phyloP scores from a whole-genome alignment of 1,140 invertebrate genomes.

The Trigoniulus corallinus region DNA sequence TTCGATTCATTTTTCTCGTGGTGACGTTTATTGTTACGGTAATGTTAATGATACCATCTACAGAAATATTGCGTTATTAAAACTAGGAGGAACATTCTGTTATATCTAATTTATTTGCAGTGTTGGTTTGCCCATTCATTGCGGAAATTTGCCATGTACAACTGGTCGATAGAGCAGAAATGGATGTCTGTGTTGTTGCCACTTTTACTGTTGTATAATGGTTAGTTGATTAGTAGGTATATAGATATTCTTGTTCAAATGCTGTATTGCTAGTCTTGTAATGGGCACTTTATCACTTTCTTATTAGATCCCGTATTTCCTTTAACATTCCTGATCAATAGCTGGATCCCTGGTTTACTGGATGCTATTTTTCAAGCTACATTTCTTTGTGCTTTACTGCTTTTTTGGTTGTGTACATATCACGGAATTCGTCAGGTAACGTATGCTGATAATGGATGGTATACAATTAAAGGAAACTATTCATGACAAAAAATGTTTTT shows the following conservation, averaged over 20 bases:
- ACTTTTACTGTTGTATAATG: constrained; percentile 78
- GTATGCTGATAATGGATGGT: background rate
- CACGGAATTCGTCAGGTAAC: constrained; percentile 79
- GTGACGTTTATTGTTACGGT: constrained; percentile 74
- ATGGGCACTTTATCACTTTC: no score
- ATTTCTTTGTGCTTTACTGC: constrained; percentile 66
- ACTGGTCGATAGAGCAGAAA: constrained; percentile 97
- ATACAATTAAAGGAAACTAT: background rate
- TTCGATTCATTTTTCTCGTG: constrained; percentile 78
- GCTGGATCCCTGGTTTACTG: constrained; percentile 75
- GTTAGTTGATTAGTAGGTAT: constrained; percentile 1
- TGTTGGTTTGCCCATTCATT: constrained; percentile 81
- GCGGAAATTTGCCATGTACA: constrained; percentile 66
- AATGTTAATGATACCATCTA: constrained; percentile 37
- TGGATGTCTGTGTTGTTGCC: constrained; percentile 83
- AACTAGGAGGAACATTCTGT: constrained; percentile 1
- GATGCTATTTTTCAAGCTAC: constrained; percentile 79
- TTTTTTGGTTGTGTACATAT: constrained; percentile 91
- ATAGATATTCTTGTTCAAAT: constrained; percentile 5
- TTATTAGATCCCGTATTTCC: constrained; percentile 80
- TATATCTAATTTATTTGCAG: constrained; percentile 32
- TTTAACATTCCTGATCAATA: constrained; percentile 70
- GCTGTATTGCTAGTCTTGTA: constrained; percentile 3
- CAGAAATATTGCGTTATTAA: background rate
- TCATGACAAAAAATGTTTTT: no score